A percentile compares a stretch with the other conserved stretches of the same genome.
These are phyloP conservation scores for Ceuthmochares aereus DNA, from an alignment of 2,113 vertebrate genomes.

Conservation along the genomic window DNA sequence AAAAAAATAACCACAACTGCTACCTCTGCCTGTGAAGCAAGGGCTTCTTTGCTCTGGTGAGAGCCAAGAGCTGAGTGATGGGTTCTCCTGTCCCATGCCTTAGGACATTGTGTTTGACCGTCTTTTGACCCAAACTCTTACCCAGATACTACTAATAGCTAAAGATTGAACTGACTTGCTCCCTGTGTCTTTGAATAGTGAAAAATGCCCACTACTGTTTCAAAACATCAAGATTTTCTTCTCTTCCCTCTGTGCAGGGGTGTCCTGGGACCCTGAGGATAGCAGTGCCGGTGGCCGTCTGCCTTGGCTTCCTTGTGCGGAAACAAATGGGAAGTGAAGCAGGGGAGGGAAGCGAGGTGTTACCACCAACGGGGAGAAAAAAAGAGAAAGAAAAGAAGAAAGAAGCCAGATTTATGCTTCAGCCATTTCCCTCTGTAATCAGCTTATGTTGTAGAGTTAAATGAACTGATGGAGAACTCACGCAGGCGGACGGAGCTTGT, in stretches of 20 bases:
- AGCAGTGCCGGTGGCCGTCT: fast-evolving
- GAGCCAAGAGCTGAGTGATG: not conserved
- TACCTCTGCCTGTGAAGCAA: not conserved
- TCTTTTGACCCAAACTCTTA: not conserved
- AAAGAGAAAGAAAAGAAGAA: not conserved
- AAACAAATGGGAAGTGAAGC: not conserved
- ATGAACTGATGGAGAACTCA: not conserved
- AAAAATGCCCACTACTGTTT: fast-evolving
- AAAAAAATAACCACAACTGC: not conserved
- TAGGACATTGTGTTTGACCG: not conserved
- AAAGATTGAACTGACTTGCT: not conserved
- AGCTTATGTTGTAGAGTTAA: slow-evolving; percentile 60
- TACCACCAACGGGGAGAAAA: not conserved
- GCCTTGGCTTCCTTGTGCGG: fast-evolving
- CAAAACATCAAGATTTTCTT: not conserved
- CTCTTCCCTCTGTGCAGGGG: not conserved
- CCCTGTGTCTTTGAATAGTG: not conserved
- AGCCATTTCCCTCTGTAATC: slow-evolving; percentile 61
- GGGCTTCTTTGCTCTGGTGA: not conserved
- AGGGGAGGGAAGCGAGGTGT: not conserved
- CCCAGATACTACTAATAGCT: not conserved
- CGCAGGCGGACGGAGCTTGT: not conserved
- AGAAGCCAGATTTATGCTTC: not conserved
- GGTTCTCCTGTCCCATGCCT: not conserved
- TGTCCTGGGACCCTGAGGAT: not conserved